Base-by-base conservation (phyloP, 2,113 vertebrate species). In the Tricholaema leucomelas region DNA sequence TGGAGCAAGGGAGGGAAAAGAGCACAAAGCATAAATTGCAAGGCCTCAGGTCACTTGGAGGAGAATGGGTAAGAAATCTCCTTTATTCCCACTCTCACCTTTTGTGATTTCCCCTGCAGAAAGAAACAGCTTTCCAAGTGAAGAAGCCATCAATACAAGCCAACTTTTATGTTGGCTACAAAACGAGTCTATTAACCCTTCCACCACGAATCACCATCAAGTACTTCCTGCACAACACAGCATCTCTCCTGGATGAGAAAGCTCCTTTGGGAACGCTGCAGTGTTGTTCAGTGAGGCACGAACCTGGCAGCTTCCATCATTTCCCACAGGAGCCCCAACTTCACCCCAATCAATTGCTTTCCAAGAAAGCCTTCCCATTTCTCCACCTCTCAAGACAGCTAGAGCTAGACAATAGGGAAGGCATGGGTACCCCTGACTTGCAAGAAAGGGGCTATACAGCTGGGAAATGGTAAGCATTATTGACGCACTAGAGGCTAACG, bases 61-160 rank as follows among this genome's bases (percentile, higher is more conserved):
- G 44, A 66, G 46, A 90, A 79, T 7, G 50, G 50, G 40, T 55
- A 76, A 91, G 88, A 95, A 92, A 90, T 86, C 83, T 92, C 71
- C 67, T 91, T 88, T 76, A 73, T 79, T 91, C 46, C 55, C 40
- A 3, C 71, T 92, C 48, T 71, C 55, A 61, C 59, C 50, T 70
- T 24, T 12, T 70, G 90, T 40, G 56, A 86, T 65, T 81, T 92
- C 28, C 50, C 46, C 50, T 65, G 31, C 44, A 92, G 67, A 89
- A 87, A 28, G 44, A 63, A 11, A 2, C 6, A 40, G 42, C 24
- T 84, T 94, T 90, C 77, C 77, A 69, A 79, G 54, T 61, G 89
- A 87, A 88, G 67, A 91, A 91, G 33, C 28, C 66, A 69, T 69
- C 66, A 81, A 65, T 35, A 42, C n/a, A 72, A 87, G 84, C 38